Evolutionary conservation across 92 coral and sea anemone species (phyloP).

Genomic region (Bergia sp.): DNA sequence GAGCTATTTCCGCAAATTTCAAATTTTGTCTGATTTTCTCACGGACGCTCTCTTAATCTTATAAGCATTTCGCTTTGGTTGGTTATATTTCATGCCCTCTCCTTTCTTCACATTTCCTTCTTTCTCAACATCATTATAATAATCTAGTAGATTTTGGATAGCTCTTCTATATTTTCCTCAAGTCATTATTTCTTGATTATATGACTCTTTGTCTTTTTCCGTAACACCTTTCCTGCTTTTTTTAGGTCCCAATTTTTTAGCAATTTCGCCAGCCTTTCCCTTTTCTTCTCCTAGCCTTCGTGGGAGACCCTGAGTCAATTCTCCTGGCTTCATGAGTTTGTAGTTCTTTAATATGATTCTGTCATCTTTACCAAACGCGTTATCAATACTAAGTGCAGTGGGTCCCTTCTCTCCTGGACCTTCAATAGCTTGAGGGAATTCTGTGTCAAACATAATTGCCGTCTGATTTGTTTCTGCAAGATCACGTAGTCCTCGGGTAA

Average conservation of each 20-base stretch:
- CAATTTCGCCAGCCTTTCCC: not conserved
- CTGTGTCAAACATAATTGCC: too few species aligned
- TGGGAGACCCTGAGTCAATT: not conserved
- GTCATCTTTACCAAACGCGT: not conserved
- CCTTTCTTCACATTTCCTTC: constrained; percentile 1
- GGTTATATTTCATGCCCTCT: constrained; percentile 26
- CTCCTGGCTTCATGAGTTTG: not conserved
- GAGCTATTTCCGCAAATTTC: not conserved
- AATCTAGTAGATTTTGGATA: not conserved
- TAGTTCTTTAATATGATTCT: not conserved
- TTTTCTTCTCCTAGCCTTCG: not conserved
- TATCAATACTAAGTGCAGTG: not conserved
- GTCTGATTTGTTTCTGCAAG: not conserved
- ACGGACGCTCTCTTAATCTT: constrained; percentile 7
- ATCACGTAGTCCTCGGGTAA: not conserved
- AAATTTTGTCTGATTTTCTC: not conserved
- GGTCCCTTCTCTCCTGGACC: not conserved
- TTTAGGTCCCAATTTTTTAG: not conserved
- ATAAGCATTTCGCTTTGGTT: constrained; percentile 41
- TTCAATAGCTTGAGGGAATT: not conserved
- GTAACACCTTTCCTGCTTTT: not conserved
- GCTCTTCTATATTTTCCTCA: not conserved
- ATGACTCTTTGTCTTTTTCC: not conserved
- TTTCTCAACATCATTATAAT: not conserved
- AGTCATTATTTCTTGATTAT: not conserved